Evolutionary conservation across 2,797 vertebrate species (phyloP).

Genomic region (Scarus forsteni): DNA sequence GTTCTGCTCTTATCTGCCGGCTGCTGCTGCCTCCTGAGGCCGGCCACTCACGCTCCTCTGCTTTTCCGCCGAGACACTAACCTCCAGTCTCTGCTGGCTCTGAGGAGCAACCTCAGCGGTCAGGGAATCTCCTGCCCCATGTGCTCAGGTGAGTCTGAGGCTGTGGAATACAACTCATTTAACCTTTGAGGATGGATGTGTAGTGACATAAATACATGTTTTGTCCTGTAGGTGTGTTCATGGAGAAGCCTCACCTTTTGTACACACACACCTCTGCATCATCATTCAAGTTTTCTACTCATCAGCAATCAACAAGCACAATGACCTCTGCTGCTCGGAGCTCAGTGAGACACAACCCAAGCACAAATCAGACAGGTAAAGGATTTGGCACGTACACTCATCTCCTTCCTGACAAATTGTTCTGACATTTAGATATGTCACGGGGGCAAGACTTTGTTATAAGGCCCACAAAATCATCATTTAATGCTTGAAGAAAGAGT

Average conservation of each 20-base stretch:
- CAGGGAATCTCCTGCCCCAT: constrained; percentile 97
- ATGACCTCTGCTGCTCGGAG: constrained; percentile 37
- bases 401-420: background rate
- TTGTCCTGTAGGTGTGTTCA: constrained; percentile 91
- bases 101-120: constrained; percentile 97
- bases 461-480: too few species aligned
- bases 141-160: constrained; percentile 90
- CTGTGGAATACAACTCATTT: background rate
- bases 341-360: constrained; percentile 41
- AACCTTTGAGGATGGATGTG: background rate
- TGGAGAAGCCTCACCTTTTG: constrained; percentile 94
- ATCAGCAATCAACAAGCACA: constrained; percentile 40
- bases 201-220: constrained; percentile 10
- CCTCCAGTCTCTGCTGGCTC: constrained; percentile 94
- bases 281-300: constrained; percentile 85
- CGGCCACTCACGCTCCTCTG: constrained; percentile 93
- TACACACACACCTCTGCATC: constrained; percentile 85
- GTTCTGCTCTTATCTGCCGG: constrained; percentile 90
- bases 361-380: constrained; percentile 70
- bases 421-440: background rate
- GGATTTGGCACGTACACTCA: background rate
- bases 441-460: too few species aligned
- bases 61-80: constrained; percentile 96
- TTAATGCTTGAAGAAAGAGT: too few species aligned
- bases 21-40: constrained; percentile 92